Evolutionary conservation across 2,797 vertebrate species (phyloP).

Genomic region (Tinamus major): DNA sequence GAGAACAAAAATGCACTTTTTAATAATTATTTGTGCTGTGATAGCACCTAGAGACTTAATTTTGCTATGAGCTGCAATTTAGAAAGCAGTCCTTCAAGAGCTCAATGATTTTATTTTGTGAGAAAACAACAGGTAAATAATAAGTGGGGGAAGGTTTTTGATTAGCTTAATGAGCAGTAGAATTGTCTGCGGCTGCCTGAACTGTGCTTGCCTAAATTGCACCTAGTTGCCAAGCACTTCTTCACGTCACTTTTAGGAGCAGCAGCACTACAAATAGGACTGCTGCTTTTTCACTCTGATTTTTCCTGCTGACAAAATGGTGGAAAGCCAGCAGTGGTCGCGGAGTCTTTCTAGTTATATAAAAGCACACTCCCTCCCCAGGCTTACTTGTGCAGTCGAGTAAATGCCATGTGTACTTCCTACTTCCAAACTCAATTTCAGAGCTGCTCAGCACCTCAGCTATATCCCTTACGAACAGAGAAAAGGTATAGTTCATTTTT

Average conservation of each 20-base stretch:
- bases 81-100: neutral
- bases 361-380: neutral
- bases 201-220: neutral
- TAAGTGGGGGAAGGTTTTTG: neutral
- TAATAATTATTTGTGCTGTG: neutral
- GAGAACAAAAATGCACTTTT: neutral
- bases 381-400: neutral
- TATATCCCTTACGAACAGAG: constrained; percentile 51
- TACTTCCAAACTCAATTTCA: neutral
- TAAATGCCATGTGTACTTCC: neutral
- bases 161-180: constrained; percentile 16
- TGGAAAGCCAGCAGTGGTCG: neutral
- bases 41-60: constrained; percentile 3
- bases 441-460: constrained; percentile 8
- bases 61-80: neutral
- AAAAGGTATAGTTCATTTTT: constrained; percentile 43
- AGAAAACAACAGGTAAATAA: neutral
- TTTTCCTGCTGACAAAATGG: constrained; percentile 15
- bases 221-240: neutral
- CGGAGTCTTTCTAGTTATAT: neutral
- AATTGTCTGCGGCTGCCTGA: neutral
- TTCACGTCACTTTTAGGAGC: constrained; percentile 7
- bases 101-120: constrained; percentile 1
- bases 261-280: neutral
- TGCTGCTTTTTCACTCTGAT: neutral